Conservation (phyloP, 2,888 invertebrate species). For the Craniophora ligustri region DNA sequence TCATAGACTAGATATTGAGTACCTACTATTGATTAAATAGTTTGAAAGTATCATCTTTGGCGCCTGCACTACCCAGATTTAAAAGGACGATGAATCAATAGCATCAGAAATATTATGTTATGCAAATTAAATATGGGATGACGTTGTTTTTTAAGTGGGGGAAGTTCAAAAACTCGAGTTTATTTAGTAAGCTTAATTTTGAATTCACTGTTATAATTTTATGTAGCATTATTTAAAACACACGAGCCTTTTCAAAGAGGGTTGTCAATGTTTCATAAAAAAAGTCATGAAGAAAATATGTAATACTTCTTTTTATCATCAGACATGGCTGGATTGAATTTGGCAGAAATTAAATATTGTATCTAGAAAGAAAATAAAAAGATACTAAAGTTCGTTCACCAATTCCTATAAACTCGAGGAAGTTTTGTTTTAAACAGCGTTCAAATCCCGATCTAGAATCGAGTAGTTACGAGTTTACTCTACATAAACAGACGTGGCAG, state of each 20-base stretch:
- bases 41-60: not conserved
- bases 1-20: constrained; percentile 20
- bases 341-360: no score
- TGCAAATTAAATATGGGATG: not conserved
- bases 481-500: constrained; percentile 19
- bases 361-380: no score
- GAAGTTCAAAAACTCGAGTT: no score
- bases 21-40: not conserved
- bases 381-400: no score
- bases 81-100: not conserved
- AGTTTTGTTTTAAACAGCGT: not conserved
- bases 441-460: constrained; percentile 11
- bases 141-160: not conserved
- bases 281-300: no score
- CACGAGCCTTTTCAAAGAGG: not conserved
- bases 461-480: constrained; percentile 7
- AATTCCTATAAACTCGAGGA: not conserved
- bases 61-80: not conserved
- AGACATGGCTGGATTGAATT: no score
- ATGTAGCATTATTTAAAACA: no score
- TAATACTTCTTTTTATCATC: not conserved
- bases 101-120: not conserved
- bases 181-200: no score
- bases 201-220: no score
- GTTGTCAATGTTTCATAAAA: not conserved